These are phyloP conservation scores for Ariopsis seemanni DNA, from an alignment of 2,113 vertebrate species.

Conservation along the genomic window DNA sequence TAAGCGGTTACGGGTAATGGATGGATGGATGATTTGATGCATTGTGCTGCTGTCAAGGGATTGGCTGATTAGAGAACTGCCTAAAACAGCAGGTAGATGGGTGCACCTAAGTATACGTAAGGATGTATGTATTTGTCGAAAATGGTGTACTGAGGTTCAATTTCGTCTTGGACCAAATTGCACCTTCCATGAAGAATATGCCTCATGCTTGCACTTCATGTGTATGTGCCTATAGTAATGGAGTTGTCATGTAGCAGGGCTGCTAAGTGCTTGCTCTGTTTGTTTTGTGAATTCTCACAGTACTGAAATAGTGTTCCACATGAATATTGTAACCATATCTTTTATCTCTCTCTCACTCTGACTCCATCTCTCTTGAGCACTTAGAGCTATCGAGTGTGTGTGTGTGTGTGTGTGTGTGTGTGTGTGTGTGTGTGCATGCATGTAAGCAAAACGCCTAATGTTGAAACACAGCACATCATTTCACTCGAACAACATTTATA, in stretches of 20 bases:
- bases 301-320: conserved; percentile 46
- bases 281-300: conserved; percentile 36
- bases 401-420: conserved; percentile 28
- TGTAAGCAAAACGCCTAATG: too few relatives aligned
- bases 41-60: too few relatives aligned
- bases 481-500: background rate
- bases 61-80: too few relatives aligned
- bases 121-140: too few relatives aligned
- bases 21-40: too few relatives aligned
- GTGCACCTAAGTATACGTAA: too few relatives aligned
- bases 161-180: background rate
- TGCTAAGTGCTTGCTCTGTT: conserved; percentile 20
- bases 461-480: background rate
- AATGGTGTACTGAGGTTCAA: background rate
- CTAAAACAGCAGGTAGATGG: too few relatives aligned
- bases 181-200: background rate
- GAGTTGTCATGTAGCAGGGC: conserved; percentile 30
- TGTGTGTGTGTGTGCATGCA: conserved; percentile 13
- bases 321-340: conserved; percentile 43
- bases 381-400: conserved; percentile 19
- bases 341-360: conserved; percentile 15
- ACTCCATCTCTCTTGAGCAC: background rate
- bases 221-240: conserved; percentile 14
- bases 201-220: background rate
- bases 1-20: too few relatives aligned